A percentile compares a stretch with the other conserved stretches of the same genome.
Evolutionary conservation across 92 coral and sea anemone genomes (phyloP).

Genomic region (Scolanthus callimorphus): DNA sequence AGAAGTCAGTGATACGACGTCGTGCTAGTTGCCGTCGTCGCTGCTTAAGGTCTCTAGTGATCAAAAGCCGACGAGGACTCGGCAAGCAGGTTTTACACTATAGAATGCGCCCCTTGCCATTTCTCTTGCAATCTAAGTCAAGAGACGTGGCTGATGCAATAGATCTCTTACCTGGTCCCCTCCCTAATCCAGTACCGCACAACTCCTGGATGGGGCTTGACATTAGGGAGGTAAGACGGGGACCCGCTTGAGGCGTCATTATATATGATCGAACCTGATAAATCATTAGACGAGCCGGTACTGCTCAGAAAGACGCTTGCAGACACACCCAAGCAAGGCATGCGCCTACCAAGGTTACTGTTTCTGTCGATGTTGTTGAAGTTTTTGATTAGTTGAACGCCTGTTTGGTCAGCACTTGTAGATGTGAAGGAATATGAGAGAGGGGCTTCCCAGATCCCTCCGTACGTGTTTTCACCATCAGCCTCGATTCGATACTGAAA

Average conservation of each 20-base stretch:
- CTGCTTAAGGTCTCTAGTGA: no score
- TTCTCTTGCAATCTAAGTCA: not conserved
- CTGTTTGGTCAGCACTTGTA: conserved; percentile 36
- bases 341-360: conserved; percentile 38
- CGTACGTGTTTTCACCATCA: conserved; percentile 41
- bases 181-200: conserved; percentile 70
- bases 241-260: conserved; percentile 13
- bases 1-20: no score
- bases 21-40: no score
- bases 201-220: conserved; percentile 38
- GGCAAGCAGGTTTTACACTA: no score
- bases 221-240: conserved; percentile 24
- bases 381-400: conserved; percentile 30
- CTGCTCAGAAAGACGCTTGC: conserved; percentile 24
- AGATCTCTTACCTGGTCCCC: conserved; percentile 47
- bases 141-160: not conserved
- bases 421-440: conserved; percentile 41
- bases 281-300: conserved; percentile 19
- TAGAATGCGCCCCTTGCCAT: no score
- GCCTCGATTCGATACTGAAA: conserved; percentile 68
- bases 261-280: conserved; percentile 48
- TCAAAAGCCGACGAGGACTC: no score
- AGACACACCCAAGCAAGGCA: conserved; percentile 50
- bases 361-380: conserved; percentile 31
- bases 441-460: conserved; percentile 65